Percentiles rank a stretch among this genome's conserved stretches.
Conservation (phyloP, 2,797 vertebrate species). For the Bradypodion pumilum region DNA sequence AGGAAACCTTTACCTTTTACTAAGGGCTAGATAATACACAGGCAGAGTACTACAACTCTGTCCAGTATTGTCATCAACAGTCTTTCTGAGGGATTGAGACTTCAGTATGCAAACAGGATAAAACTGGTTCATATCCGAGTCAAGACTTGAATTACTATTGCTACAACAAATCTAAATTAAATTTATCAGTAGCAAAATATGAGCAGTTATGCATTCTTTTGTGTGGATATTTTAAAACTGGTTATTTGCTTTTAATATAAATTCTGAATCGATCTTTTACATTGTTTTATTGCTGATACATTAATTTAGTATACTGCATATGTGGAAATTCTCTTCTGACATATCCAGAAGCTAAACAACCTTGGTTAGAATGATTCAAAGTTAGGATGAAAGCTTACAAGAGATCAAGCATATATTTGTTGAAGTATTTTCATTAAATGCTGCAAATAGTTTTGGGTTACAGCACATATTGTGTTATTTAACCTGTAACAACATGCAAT, state of each 20-base stretch:
- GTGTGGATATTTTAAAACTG: background rate
- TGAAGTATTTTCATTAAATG: background rate
- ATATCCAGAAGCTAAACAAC: background rate
- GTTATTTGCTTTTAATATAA: background rate
- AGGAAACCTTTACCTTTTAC: too few relatives aligned
- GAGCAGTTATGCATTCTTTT: background rate
- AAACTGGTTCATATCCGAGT: conserved; percentile 21
- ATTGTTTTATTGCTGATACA: background rate
- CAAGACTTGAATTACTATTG: background rate
- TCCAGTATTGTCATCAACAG: too few relatives aligned
- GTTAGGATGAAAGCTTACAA: background rate
- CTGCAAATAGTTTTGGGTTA: background rate
- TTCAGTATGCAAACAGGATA: background rate
- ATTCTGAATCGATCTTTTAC: background rate
- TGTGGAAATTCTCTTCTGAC: background rate
- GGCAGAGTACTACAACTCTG: background rate
- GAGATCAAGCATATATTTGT: background rate
- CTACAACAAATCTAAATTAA: background rate
- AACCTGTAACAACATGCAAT: background rate
- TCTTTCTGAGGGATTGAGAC: too few relatives aligned
- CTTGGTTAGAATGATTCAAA: background rate
- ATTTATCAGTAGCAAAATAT: background rate
- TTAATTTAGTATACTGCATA: background rate
- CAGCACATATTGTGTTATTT: background rate
- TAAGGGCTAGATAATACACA: background rate